Evolutionary conservation across 2,888 invertebrate genomes (phyloP).

Genomic region (Exephanes ischioxanthus): DNA sequence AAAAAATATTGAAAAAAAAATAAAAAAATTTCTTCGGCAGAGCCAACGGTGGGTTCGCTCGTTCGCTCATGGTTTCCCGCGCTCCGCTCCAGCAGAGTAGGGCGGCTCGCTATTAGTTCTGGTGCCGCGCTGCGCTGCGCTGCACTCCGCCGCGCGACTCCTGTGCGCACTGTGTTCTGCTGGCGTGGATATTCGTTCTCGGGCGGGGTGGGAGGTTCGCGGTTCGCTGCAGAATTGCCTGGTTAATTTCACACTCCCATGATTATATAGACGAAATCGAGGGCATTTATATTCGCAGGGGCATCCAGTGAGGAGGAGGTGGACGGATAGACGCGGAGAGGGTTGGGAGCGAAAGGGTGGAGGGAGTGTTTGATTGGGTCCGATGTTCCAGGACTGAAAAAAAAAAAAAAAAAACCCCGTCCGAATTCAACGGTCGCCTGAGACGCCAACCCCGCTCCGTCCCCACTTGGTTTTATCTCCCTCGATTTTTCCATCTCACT

Average conservation of each 20-base stretch:
- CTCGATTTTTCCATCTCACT: constrained; percentile 50
- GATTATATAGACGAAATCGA: constrained; percentile 83
- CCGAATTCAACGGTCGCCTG: constrained; percentile 61
- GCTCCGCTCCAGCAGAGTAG: constrained; percentile 47
- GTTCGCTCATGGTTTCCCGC: constrained; percentile 25
- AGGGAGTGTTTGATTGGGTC: constrained; percentile 77
- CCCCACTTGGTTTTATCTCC: constrained; percentile 48
- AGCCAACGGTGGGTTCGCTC: constrained; percentile 23
- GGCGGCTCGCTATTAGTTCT: constrained; percentile 39
- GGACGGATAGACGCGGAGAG: constrained; percentile 3
- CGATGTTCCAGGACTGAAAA: constrained; percentile 74
- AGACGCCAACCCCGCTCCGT: constrained; percentile 52
- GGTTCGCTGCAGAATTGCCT: constrained; percentile 81
- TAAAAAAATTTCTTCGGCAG: neutral
- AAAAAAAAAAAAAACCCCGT: constrained; percentile 44
- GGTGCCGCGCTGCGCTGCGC: constrained; percentile 37
- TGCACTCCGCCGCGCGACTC: constrained; percentile 27
- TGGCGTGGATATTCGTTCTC: constrained; percentile 58
- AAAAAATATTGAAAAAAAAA: neutral
- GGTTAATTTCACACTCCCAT: constrained; percentile 84
- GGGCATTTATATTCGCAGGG: constrained; percentile 81
- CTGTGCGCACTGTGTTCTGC: constrained; percentile 46
- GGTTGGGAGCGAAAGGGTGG: constrained; percentile 65
- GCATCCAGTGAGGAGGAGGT: constrained; percentile 47
- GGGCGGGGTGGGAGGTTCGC: constrained; percentile 72